A percentile compares a stretch with the other conserved stretches of the same genome.
Conservation (phyloP, 2,888 invertebrate genomes). For the Volucella inanis region DNA sequence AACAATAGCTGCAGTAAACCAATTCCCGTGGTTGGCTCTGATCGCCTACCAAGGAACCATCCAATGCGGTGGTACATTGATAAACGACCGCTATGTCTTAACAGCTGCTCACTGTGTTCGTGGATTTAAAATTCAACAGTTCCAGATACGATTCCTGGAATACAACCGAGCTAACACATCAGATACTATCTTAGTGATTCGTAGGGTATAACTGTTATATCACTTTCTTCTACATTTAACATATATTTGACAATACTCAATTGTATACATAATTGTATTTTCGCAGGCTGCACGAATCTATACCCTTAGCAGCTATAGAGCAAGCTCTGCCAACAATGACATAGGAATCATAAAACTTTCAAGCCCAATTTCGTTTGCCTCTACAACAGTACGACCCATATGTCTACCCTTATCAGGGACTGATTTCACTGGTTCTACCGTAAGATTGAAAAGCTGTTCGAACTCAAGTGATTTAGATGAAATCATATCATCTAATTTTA, state of each 20-base stretch:
- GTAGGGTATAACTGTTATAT: constrained; percentile 30
- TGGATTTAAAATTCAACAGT: constrained; percentile 69
- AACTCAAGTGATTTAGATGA: background rate
- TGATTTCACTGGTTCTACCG: constrained; percentile 42
- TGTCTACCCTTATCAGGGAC: constrained; percentile 43
- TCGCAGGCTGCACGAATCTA: constrained; percentile 37
- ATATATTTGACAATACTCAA: background rate
- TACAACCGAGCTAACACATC: constrained; percentile 15
- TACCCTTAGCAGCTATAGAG: constrained; percentile 31
- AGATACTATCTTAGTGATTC: constrained; percentile 77
- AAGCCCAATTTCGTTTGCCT: constrained; percentile 85
- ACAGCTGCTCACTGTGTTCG: constrained; percentile 77
- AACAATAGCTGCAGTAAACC: constrained; percentile 71
- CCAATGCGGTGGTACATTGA: constrained; percentile 76
- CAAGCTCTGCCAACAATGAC: constrained; percentile 88
- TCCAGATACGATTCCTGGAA: constrained; percentile 75
- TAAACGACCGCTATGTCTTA: constrained; percentile 75
- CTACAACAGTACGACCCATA: constrained; percentile 78
- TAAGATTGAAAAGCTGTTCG: background rate
- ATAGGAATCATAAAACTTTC: constrained; percentile 89
- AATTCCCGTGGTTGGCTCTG: constrained; percentile 77
- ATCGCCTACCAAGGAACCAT: constrained; percentile 75
- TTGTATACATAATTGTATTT: background rate
- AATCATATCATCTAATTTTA: background rate
- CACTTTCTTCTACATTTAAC: no score